Conservation (phyloP, 2,113 vertebrate genomes). For the Camarhynchus parvulus region DNA sequence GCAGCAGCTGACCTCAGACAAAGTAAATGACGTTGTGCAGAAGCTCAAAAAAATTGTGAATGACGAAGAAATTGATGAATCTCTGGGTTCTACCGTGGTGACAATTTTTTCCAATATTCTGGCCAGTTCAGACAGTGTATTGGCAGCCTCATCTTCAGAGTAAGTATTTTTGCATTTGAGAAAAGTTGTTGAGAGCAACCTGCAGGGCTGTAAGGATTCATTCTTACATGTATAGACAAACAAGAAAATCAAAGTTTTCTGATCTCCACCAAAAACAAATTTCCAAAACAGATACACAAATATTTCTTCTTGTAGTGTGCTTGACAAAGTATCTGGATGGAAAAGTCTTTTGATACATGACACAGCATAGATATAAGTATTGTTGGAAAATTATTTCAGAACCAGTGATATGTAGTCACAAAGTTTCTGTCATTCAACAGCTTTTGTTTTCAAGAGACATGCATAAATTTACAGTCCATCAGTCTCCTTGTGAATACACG, state of each 20-base stretch:
- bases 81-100: slow-evolving; percentile 86
- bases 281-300: not conserved
- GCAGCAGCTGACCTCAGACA: slow-evolving; percentile 80
- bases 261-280: not conserved
- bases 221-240: not conserved
- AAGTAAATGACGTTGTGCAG: slow-evolving; percentile 88
- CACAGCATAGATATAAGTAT: not conserved
- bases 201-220: not conserved
- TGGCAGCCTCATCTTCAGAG: slow-evolving; percentile 84
- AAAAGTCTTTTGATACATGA: not conserved
- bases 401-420: not conserved
- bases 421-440: not conserved
- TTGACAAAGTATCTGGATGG: not conserved
- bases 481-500: not conserved
- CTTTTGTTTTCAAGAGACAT: not conserved
- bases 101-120: slow-evolving; percentile 96
- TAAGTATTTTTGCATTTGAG: slow-evolving; percentile 73
- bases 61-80: slow-evolving; percentile 85
- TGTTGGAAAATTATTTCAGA: not conserved
- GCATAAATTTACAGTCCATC: not conserved
- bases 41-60: slow-evolving; percentile 89
- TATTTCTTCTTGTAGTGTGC: not conserved
- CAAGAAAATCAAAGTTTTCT: not conserved
- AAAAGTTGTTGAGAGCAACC: not conserved
- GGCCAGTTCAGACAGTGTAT: slow-evolving; percentile 80